phyloP scores from a whole-genome alignment of 2,888 invertebrate species.

The Drosophila seclusa region DNA sequence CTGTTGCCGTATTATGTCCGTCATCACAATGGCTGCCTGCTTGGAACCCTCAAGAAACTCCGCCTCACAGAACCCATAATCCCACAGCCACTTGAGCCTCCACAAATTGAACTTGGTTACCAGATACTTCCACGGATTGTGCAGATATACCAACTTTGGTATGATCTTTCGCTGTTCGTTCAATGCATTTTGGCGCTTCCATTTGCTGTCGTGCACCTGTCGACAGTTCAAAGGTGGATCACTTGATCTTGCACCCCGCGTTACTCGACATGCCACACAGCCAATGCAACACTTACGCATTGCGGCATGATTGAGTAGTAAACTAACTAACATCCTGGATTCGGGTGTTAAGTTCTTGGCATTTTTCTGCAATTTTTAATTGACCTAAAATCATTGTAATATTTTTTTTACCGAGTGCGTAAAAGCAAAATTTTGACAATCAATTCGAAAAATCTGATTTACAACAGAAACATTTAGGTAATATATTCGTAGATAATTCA shows the following conservation, averaged over 20 bases:
- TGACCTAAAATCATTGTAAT: conserved; percentile 16
- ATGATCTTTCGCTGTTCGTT: conserved; percentile 63
- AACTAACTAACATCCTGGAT: conserved; percentile 55
- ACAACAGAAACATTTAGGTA: too few species aligned
- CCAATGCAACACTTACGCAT: conserved; percentile 21
- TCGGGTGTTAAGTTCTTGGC: conserved; percentile 37
- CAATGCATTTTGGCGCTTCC: conserved; percentile 64
- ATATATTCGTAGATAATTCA: too few species aligned
- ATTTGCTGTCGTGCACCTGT: conserved; percentile 55
- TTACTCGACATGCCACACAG: conserved; percentile 4
- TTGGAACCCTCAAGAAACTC: conserved; percentile 87
- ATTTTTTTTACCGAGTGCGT: background rate
- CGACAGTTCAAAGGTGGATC: conserved; percentile 3
- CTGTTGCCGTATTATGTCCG: conserved; percentile 80
- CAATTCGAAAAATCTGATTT: conserved; percentile 8
- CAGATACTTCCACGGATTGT: conserved; percentile 87
- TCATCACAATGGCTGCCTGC: conserved; percentile 84
- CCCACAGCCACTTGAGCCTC: conserved; percentile 86
- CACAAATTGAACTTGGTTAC: conserved; percentile 87
- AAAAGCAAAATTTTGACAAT: conserved; percentile 43
- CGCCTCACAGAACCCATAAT: conserved; percentile 86
- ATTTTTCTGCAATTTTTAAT: conserved; percentile 49
- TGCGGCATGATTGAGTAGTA: conserved; percentile 43
- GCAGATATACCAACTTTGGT: conserved; percentile 82
- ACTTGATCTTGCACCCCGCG: background rate